Conservation (phyloP, 2,113 vertebrate species). For the Narcine bancroftii region DNA sequence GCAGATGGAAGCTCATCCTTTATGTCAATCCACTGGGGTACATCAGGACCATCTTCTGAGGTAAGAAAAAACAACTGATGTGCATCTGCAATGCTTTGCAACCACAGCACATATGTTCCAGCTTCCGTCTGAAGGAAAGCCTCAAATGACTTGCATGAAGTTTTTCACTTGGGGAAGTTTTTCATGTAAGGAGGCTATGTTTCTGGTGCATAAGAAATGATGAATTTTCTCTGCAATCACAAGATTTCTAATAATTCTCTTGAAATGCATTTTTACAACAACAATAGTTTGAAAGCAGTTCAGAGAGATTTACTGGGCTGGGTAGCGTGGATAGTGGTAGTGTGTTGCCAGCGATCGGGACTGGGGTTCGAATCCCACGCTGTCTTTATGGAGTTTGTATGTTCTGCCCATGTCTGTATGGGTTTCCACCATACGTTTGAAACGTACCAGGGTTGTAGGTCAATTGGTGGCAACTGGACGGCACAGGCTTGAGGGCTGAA, state of each 20-base stretch:
- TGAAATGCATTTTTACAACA: background rate
- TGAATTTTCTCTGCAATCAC: background rate
- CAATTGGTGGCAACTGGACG: no score
- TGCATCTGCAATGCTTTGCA: constrained; percentile 16
- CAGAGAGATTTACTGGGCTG: no score
- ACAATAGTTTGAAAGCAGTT: no score
- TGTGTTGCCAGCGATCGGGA: no score
- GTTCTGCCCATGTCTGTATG: no score
- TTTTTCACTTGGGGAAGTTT: background rate
- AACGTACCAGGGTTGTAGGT: no score
- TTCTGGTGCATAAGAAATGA: background rate
- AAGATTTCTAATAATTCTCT: background rate
- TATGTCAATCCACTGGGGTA: background rate
- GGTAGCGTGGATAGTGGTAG: no score
- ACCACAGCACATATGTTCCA: background rate
- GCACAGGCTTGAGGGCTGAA: no score
- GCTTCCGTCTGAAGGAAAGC: background rate
- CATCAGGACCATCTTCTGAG: constrained; percentile 17
- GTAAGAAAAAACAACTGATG: constrained; percentile 36
- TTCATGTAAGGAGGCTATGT: background rate
- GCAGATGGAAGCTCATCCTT: background rate
- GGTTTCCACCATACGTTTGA: no score
- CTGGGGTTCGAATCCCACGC: no score
- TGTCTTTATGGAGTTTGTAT: no score
- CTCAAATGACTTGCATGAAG: background rate